Base-by-base conservation (phyloP, 1,140 invertebrate species). In the Drosophila rufa region DNA sequence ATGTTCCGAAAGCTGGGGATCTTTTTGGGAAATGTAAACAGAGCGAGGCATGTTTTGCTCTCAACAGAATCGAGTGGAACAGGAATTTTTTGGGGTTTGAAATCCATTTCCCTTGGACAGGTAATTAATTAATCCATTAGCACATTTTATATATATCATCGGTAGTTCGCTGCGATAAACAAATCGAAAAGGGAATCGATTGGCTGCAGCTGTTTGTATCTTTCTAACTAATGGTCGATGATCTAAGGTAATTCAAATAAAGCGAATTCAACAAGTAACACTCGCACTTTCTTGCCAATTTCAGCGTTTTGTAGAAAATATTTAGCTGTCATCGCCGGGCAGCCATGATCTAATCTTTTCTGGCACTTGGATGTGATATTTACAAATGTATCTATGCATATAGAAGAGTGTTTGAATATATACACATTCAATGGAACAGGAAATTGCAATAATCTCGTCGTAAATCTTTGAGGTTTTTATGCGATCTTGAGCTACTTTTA, bases 81-180 rank as follows among this genome's bases (percentile, higher is more conserved):
- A 58, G 38, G 59, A 53, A 64, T 71, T 65, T 65, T 76, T 76
- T 27, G 53, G 70, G 40, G n/a, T 51, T 43, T 25, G 43, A 64
- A 71, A 82, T 70, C 67, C 61, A 75, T 86, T 79, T 71, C 57
- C 27, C 43, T 50, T 57, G 67, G 79, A 74, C 76, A 87, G 71
- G 84, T 77, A 87, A 87, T 87, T 87, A 80, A 87, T 87, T 87
- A 80, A 87, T 87, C 86, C 68, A 87, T 87, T 87, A 76, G 60
- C 70, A 74, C 69, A 66, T 53, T 61, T 60, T 61, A 36, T 67
- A 61, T 59, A 80, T 81, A 51, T 81, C 79, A 76, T 70, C 68
- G 65, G 40, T 57, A 19, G 33, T 17, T 58, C 67, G 4, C 8
- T 3, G 33, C 4, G 8, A 27, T 73, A 70, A 73, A 73, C 51